Conservation (phyloP, 64 coral and sea anemone genomes). For the Actinia tenebrosa region DNA sequence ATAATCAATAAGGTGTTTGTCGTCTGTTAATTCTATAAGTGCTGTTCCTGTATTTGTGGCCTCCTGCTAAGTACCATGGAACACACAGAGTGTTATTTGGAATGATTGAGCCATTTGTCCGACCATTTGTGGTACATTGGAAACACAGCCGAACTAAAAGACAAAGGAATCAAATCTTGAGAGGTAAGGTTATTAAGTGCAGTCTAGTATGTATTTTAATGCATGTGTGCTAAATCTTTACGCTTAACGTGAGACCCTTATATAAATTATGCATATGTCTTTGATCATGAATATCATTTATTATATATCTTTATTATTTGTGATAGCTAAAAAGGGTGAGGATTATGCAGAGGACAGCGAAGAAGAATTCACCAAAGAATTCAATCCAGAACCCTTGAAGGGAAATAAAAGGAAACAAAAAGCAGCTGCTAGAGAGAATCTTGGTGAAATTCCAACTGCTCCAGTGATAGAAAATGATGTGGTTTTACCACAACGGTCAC, state of each 20-base stretch:
- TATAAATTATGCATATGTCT: not conserved
- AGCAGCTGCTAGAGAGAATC: not conserved
- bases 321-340: constrained; percentile 42
- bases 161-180: constrained; percentile 35
- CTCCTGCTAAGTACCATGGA: constrained; percentile 79
- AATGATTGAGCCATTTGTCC: constrained; percentile 65
- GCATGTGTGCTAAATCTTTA: too few relatives aligned
- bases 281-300: not conserved
- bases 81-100: constrained; percentile 59
- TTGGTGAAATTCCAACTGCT: not conserved
- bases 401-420: not conserved
- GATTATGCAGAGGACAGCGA: constrained; percentile 56
- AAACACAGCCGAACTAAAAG: constrained; percentile 75
- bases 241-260: too few relatives aligned
- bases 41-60: constrained; percentile 73
- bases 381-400: constrained; percentile 15
- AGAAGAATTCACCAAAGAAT: constrained; percentile 73
- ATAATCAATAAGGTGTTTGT: not conserved
- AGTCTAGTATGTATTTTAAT: not conserved
- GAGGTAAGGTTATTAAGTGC: constrained; percentile 17
- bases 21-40: not conserved
- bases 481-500: not conserved
- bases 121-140: constrained; percentile 85
- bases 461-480: not conserved
- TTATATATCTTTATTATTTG: not conserved